phyloP scores from a whole-genome alignment of 2,113 vertebrate genomes.

The Epinephelus lanceolatus region DNA sequence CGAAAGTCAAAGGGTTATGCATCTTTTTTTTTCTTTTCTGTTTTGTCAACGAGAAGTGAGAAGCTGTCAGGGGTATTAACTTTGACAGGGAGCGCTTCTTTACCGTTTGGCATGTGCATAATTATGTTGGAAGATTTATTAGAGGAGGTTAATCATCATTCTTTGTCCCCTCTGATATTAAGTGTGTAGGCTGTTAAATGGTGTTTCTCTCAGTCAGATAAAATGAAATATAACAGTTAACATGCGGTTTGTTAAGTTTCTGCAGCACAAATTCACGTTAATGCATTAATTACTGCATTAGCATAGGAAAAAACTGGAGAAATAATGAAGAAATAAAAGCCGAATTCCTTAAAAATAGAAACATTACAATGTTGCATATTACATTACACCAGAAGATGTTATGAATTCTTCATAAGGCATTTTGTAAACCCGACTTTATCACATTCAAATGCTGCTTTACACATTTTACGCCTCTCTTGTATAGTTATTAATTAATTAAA shows the following conservation, averaged over 20 bases:
- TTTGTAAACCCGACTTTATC: neutral
- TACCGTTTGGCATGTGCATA: conserved; percentile 48
- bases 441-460: neutral
- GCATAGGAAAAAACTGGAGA: neutral
- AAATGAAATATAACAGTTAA: conserved; percentile 21
- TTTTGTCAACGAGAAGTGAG: conserved; percentile 64
- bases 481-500: too few species aligned
- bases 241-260: neutral
- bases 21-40: conserved; percentile 44
- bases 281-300: neutral
- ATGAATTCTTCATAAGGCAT: neutral
- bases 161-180: conserved; percentile 55
- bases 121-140: conserved; percentile 64
- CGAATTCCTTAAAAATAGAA: neutral
- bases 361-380: neutral
- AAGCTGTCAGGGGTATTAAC: conserved; percentile 69
- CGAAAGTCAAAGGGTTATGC: conserved; percentile 72
- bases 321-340: neutral
- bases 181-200: conserved; percentile 30
- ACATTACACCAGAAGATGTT: neutral
- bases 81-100: conserved; percentile 58
- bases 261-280: neutral
- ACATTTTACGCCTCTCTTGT: neutral
- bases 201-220: neutral
- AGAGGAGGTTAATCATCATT: conserved; percentile 68